These are phyloP conservation scores for Thaleichthys pacificus DNA, from an alignment of 2,797 vertebrate genomes.

Conservation along the genomic window DNA sequence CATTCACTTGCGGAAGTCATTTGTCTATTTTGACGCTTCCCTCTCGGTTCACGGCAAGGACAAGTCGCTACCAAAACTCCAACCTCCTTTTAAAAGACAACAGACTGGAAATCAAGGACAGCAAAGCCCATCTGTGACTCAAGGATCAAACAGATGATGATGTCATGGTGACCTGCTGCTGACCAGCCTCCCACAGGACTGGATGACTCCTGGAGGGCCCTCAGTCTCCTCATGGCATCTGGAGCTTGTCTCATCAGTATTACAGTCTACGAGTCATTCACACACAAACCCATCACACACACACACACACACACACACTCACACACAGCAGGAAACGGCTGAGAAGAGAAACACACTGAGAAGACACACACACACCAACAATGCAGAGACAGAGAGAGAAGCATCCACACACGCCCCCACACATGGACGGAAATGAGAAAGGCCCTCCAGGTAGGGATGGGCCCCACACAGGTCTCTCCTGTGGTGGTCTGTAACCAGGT, in stretches of 20 bases:
- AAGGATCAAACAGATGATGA: too few relatives aligned
- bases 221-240: conserved; percentile 60
- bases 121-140: too few relatives aligned
- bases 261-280: conserved; percentile 67
- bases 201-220: conserved; percentile 61
- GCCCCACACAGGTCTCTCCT: conserved; percentile 30
- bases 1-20: background rate
- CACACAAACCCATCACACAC: conserved; percentile 50
- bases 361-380: conserved; percentile 20
- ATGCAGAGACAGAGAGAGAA: background rate
- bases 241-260: conserved; percentile 67
- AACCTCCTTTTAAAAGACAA: too few relatives aligned
- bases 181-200: conserved; percentile 46
- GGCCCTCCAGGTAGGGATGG: conserved; percentile 8
- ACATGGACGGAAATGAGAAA: background rate
- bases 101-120: too few relatives aligned
- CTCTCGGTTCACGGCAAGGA: background rate
- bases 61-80: background rate
- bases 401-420: background rate
- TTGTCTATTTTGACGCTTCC: background rate
- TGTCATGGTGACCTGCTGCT: conserved; percentile 40
- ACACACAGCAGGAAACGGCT: conserved; percentile 46
- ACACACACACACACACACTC: conserved; percentile 56
- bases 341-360: conserved; percentile 21
- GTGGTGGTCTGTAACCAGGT: conserved; percentile 36